phyloP scores from a whole-genome alignment of 2,113 vertebrate species.

The Seriola quinqueradiata region DNA sequence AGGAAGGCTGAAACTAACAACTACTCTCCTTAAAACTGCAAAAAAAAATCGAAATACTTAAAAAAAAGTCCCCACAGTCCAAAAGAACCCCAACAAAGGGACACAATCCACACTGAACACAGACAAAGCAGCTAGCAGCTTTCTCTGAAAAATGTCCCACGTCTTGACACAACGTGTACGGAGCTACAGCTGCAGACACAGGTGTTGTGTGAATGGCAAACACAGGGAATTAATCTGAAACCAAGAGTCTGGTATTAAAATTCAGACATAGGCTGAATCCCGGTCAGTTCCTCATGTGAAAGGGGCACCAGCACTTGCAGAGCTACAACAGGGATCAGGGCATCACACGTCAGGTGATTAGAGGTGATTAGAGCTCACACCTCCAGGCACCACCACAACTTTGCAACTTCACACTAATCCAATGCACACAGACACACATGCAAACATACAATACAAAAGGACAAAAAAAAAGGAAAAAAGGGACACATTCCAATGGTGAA shows the following conservation, averaged over 20 bases:
- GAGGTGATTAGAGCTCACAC: slow-evolving; percentile 82
- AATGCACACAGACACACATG: slow-evolving; percentile 25
- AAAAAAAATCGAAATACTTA: not conserved
- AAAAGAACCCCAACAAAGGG: not conserved
- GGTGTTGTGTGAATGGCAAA: slow-evolving; percentile 50
- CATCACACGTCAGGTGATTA: slow-evolving; percentile 82
- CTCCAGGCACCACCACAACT: slow-evolving; percentile 73
- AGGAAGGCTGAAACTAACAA: not conserved
- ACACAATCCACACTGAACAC: not conserved
- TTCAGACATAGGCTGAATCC: slow-evolving; percentile 28
- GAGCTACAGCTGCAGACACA: slow-evolving; percentile 44
- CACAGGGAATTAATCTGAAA: slow-evolving; percentile 53
- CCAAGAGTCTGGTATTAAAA: slow-evolving; percentile 58
- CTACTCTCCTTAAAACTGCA: too few relatives aligned
- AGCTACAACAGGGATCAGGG: slow-evolving; percentile 63
- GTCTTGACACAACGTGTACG: not conserved
- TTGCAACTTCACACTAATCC: slow-evolving; percentile 73
- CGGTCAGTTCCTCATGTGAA: slow-evolving; percentile 41
- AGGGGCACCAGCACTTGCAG: slow-evolving; percentile 58
- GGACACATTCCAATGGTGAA: slow-evolving; percentile 62
- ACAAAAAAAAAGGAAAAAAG: slow-evolving; percentile 31
- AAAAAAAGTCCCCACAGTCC: not conserved
- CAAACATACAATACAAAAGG: slow-evolving; percentile 34
- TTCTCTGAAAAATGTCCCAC: not conserved
- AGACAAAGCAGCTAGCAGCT: slow-evolving; percentile 1